Base-by-base conservation (phyloP, 2,888 invertebrate genomes). In the Fragum fragum region DNA sequence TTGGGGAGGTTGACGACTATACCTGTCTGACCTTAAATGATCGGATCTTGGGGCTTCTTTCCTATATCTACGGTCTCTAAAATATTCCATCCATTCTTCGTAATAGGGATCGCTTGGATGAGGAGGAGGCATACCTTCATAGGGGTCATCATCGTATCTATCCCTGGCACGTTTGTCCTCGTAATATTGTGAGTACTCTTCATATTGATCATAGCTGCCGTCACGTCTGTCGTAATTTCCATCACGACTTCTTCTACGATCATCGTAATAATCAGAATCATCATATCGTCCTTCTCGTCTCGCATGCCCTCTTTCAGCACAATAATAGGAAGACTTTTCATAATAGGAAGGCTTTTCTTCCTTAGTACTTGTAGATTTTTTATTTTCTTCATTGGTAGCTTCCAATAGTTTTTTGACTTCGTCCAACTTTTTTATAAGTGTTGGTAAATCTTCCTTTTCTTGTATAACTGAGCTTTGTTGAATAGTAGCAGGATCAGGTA, bases 81-180 rank as follows among this genome's bases (percentile, higher is more conserved):
- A 71, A 9, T 55, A 36, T 9, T 55, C 55, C 32, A 53, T 55
- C 74, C 74, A 66, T 16, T 74, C 74, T 21, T 74, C 55, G 36
- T 71, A 71, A 29, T 71, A 71, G 32, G 66, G 68, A 21, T 74
- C 61, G 55, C 52, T 66, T 32, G 53, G 53, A 36, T 68, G 66
- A 6, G 66, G 66, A 11, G 53, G 53, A 7, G 32, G 66, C 39
- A 66, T 39, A 21, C 47, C 66, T 16, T 66, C 66, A 42, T 66
- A 66, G 1, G 26, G 42, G 21, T 66, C 66, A 7, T 57, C 57
- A 57, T 57, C 28, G n/a, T 57, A 57, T 63, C 32, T 14, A 21
- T 42, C 21, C 21, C 66, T 23, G 16, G 14, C 47, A 9, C 7
- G 47, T 47, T 5, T 14, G 23, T 21, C 47, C 3, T 39, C 42